phyloP scores from a whole-genome alignment of 2,888 invertebrate species.

The Gastracanthus pulcherrimus region DNA sequence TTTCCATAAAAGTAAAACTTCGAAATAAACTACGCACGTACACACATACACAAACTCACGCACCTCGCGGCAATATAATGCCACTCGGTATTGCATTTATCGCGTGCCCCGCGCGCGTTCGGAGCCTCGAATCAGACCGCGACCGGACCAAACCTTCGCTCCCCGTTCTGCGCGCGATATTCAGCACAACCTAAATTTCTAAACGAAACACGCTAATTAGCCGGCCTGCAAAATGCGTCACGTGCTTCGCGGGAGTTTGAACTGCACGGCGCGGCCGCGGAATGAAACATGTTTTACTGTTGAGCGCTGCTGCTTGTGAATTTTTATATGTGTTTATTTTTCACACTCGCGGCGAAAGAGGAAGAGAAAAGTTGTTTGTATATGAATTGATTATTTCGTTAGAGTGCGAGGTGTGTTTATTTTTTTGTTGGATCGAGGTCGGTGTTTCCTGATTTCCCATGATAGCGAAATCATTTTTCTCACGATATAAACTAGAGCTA shows the following conservation, averaged over 20 bases:
- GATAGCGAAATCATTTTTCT: conserved; percentile 32
- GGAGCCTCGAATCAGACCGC: conserved; percentile 72
- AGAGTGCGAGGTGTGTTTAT: too few relatives aligned
- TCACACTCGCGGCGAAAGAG: background rate
- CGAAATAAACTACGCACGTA: background rate
- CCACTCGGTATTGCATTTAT: conserved; percentile 1
- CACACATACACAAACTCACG: background rate
- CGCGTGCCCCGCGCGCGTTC: conserved; percentile 22
- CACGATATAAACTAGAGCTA: background rate
- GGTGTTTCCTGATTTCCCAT: background rate
- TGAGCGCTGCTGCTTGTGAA: background rate
- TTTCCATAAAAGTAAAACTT: background rate
- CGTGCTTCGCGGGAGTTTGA: background rate
- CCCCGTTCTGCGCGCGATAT: conserved; percentile 39
- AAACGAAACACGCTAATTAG: conserved; percentile 66
- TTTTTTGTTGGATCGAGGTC: background rate
- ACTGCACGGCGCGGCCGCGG: background rate
- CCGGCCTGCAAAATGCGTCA: conserved; percentile 50
- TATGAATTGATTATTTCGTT: conserved; percentile 15
- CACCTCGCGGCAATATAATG: too few relatives aligned
- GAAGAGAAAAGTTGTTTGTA: background rate
- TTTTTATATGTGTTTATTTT: conserved; percentile 33
- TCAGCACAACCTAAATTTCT: conserved; percentile 72
- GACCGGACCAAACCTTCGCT: conserved; percentile 68
- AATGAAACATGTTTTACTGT: background rate